Percentiles rank a stretch among this genome's conserved stretches.
Evolutionary conservation across 2,888 invertebrate genomes (phyloP).

Genomic region (Entomobrya multifasciata): DNA sequence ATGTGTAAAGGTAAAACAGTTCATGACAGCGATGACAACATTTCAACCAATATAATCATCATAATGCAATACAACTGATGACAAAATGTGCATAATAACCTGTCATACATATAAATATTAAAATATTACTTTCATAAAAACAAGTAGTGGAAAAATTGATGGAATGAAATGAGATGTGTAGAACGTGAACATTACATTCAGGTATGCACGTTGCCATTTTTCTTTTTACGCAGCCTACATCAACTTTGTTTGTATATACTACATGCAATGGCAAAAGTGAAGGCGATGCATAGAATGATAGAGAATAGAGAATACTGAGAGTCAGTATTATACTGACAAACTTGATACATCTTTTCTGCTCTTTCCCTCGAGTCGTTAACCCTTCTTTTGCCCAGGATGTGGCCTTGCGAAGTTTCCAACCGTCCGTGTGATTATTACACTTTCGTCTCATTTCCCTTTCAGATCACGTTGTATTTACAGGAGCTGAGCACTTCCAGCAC

Average conservation of each 20-base stretch:
- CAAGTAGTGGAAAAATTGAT: not conserved
- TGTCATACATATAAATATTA: constrained; percentile 31
- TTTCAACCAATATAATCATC: not conserved
- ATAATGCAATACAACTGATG: too few relatives aligned
- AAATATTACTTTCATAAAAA: constrained; percentile 18
- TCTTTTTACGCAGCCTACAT: not conserved
- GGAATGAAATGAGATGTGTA: not conserved
- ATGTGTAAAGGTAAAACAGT: too few relatives aligned
- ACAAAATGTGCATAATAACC: constrained; percentile 32
- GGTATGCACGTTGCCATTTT: too few relatives aligned
- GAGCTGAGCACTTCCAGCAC: constrained; percentile 10
- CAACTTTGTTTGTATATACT: not conserved
- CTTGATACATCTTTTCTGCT: constrained; percentile 62
- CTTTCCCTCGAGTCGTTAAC: constrained; percentile 68
- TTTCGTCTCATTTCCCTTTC: constrained; percentile 69
- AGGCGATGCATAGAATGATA: too few relatives aligned
- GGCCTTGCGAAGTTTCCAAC: constrained; percentile 67
- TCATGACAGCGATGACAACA: too few relatives aligned
- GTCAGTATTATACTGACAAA: constrained; percentile 34
- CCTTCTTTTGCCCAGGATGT: constrained; percentile 67
- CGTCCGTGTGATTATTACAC: constrained; percentile 67
- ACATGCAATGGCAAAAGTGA: too few relatives aligned
- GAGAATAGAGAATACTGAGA: too few relatives aligned
- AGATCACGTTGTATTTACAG: constrained; percentile 70
- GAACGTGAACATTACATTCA: not conserved